These are phyloP conservation scores for Drosophila bifasciata DNA, from an alignment of 1,140 invertebrate genomes.

Conservation along the genomic window DNA sequence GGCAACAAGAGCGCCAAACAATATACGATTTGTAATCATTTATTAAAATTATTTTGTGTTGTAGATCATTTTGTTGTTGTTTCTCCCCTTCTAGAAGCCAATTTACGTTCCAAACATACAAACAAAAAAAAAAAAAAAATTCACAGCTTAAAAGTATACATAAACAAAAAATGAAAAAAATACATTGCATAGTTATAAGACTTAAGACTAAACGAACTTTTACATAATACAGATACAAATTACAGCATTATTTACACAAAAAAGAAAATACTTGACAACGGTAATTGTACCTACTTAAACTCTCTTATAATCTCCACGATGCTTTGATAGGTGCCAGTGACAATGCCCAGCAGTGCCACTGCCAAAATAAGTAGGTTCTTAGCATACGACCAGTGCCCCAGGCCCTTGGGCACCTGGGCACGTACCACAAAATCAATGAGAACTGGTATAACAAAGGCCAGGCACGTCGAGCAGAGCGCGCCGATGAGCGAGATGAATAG, in stretches of 20 bases:
- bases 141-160: slow-evolving; percentile 62
- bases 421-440: slow-evolving; percentile 91
- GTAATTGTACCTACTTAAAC: slow-evolving; percentile 67
- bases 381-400: slow-evolving; percentile 83
- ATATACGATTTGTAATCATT: slow-evolving; percentile 48
- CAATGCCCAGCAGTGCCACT: slow-evolving; percentile 89
- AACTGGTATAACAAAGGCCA: slow-evolving; percentile 95
- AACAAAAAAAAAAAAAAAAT: slow-evolving; percentile 40
- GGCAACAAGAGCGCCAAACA: slow-evolving; percentile 5
- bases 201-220: slow-evolving; percentile 52
- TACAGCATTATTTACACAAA: slow-evolving; percentile 49
- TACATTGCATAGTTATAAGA: slow-evolving; percentile 31
- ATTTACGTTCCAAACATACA: slow-evolving; percentile 40
- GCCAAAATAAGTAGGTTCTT: slow-evolving; percentile 89
- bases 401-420: slow-evolving; percentile 84
- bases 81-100: slow-evolving; percentile 10
- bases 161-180: slow-evolving; percentile 41
- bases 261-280: slow-evolving; percentile 41
- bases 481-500: slow-evolving; percentile 96
- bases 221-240: slow-evolving; percentile 37
- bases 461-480: slow-evolving; percentile 92
- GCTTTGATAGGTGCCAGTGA: slow-evolving; percentile 90
- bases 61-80: slow-evolving; percentile 25
- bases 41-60: slow-evolving; percentile 58
- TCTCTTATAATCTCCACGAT: slow-evolving; percentile 87